Evolutionary conservation across 2,797 vertebrate species (phyloP).

Genomic region (Cephalopachus bancanus): DNA sequence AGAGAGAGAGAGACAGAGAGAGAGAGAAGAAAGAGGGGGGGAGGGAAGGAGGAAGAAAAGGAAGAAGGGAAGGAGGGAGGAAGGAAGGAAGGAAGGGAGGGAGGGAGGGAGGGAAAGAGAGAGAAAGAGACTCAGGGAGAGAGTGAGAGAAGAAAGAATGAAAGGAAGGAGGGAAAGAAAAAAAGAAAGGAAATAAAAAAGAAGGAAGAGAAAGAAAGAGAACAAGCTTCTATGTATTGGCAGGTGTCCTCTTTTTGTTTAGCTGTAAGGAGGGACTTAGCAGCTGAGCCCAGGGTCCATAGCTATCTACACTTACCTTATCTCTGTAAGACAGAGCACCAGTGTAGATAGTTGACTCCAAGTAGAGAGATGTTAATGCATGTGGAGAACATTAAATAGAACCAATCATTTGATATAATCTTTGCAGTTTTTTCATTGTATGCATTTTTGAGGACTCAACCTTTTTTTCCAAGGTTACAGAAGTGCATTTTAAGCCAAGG

Average conservation of each 20-base stretch:
- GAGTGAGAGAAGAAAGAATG: too few relatives aligned
- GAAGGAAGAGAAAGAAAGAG: neutral
- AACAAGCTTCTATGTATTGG: neutral
- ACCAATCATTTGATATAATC: constrained; percentile 25
- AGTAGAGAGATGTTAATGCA: neutral
- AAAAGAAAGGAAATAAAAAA: neutral
- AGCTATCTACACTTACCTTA: neutral
- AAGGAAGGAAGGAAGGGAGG: too few relatives aligned
- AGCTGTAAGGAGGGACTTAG: neutral
- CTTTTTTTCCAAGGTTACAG: constrained; percentile 38
- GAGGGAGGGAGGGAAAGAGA: too few relatives aligned
- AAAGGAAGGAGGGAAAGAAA: too few relatives aligned
- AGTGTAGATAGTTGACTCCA: neutral
- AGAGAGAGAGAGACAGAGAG: too few relatives aligned
- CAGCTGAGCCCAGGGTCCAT: neutral
- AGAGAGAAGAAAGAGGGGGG: too few relatives aligned
- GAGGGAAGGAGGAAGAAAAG: too few relatives aligned
- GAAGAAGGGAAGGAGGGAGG: too few relatives aligned
- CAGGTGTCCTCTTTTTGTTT: neutral
- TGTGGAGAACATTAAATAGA: neutral
- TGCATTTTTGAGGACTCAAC: constrained; percentile 27
- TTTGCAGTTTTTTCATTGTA: constrained; percentile 10
- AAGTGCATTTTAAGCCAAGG: constrained; percentile 40
- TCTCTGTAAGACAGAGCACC: neutral
- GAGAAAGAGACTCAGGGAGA: too few relatives aligned